Base-by-base conservation (phyloP, 2,797 vertebrate species). In the Clarias fuscus region DNA sequence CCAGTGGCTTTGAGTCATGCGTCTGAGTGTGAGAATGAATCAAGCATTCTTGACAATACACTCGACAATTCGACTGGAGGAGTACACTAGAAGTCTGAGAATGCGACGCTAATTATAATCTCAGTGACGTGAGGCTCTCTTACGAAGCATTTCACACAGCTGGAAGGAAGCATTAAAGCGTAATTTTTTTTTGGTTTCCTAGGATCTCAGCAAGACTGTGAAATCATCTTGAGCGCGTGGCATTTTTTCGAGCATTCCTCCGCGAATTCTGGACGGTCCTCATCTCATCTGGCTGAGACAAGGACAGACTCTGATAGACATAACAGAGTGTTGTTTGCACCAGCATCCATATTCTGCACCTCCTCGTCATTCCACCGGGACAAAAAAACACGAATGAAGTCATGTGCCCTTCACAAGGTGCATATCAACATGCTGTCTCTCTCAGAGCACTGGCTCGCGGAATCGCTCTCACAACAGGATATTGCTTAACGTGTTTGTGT, bases 341-440 rank as follows among this genome's bases (percentile, higher is more conserved):
- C 71, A 56, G 56, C 78, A 62, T 86, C 17, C 70, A 3, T 73
- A 75, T 82, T 30, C n/a, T 75, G 76, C 72, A 5, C 14, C 40
- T 5, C 18, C 37, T 82, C n/a, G 58, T 43, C n/a, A 64, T 43
- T 70, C 33, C 71, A 37, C 77, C 24, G 15, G 56, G 27, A 61
- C 68, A 73, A 86, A 33, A 77, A 80, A 27, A 76, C 56, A 80
- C 59, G 62, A 53, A 89, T 81, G 86, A 75, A 53, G 79, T 70
- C 83, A 68, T 86, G 76, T 87, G 59, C 40, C 59, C 76, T 86
- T 82, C 59, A 20, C 56, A 83, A 67, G 71, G 70, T 59, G 33
- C 22, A 61, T 72, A 56, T 86, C 85, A 82, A 67, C 71, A 83
- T 82, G 27, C 62, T 27, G 62, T 53, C 20, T 62, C 58, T 79